These are phyloP conservation scores for Pipra filicauda DNA, from an alignment of 2,113 vertebrate species.

Conservation along the genomic window DNA sequence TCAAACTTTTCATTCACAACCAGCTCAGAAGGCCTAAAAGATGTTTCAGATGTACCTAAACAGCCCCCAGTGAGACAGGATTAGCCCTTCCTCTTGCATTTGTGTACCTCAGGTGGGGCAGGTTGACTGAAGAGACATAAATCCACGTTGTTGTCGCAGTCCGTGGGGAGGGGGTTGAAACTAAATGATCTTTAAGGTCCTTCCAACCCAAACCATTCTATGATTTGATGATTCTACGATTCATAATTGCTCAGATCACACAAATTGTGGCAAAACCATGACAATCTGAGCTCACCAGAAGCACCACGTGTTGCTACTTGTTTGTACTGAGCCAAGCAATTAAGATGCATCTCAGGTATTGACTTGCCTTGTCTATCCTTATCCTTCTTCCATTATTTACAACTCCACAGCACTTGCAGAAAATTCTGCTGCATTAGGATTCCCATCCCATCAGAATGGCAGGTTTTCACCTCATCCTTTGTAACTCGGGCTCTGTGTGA, in stretches of 20 bases:
- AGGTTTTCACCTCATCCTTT: constrained; percentile 21
- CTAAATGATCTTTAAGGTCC: not conserved
- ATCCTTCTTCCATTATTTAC: constrained; percentile 46
- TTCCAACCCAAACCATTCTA: not conserved
- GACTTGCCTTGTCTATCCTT: constrained; percentile 7
- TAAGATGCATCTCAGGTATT: constrained; percentile 35
- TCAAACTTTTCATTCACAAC: not conserved
- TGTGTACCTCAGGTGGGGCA: not conserved
- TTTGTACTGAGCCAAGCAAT: not conserved
- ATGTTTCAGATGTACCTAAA: not conserved
- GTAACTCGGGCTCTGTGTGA: constrained; percentile 21
- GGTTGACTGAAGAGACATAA: not conserved
- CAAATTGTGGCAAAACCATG: not conserved
- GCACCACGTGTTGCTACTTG: not conserved
- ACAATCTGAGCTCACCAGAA: not conserved
- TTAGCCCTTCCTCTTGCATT: not conserved
- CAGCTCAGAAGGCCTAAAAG: not conserved
- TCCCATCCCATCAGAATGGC: not conserved
- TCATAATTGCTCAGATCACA: not conserved
- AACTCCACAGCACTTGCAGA: not conserved
- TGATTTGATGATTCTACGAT: not conserved
- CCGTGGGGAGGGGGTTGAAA: not conserved
- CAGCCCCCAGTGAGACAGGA: not conserved
- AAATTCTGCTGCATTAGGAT: constrained; percentile 23
- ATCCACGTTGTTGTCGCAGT: not conserved